Percentiles rank a stretch among this genome's conserved stretches.
phyloP scores from a whole-genome alignment of 2,888 invertebrate species.

The Cybosia mesomella region DNA sequence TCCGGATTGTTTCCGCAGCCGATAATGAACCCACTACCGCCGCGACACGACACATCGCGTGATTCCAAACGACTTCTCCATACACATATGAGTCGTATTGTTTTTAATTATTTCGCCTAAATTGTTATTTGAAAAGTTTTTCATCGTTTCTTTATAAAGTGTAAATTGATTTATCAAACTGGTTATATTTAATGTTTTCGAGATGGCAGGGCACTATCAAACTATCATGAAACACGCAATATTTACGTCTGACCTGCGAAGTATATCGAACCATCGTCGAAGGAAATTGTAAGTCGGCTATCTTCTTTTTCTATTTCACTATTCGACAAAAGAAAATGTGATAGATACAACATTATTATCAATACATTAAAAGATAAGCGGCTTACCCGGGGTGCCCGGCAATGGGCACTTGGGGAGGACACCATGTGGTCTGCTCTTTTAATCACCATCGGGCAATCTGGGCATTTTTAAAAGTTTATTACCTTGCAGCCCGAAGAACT shows the following conservation, averaged over 20 bases:
- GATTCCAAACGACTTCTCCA: conserved; percentile 15
- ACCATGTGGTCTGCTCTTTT: too few relatives aligned
- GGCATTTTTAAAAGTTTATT: too few relatives aligned
- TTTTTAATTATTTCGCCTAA: conserved; percentile 28
- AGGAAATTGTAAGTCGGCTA: conserved; percentile 37
- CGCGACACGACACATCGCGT: conserved; percentile 45
- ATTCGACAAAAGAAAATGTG: conserved; percentile 26
- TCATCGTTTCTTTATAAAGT: conserved; percentile 25
- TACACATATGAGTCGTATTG: conserved; percentile 21
- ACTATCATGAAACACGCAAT: neutral
- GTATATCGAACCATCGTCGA: conserved; percentile 8
- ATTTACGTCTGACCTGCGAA: neutral
- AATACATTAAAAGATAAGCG: too few relatives aligned
- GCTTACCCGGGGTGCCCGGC: too few relatives aligned
- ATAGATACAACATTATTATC: too few relatives aligned
- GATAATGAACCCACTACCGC: conserved; percentile 20
- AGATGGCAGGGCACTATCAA: neutral
- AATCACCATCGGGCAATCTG: too few relatives aligned
- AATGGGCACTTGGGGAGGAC: too few relatives aligned
- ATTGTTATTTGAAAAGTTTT: conserved; percentile 40
- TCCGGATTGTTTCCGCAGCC: conserved; percentile 9
- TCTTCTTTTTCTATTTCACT: too few relatives aligned
- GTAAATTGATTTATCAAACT: neutral
- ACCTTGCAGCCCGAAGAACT: too few relatives aligned
- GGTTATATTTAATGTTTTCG: neutral